Conservation (phyloP, 1,140 invertebrate genomes). For the Mercenaria mercenaria region DNA sequence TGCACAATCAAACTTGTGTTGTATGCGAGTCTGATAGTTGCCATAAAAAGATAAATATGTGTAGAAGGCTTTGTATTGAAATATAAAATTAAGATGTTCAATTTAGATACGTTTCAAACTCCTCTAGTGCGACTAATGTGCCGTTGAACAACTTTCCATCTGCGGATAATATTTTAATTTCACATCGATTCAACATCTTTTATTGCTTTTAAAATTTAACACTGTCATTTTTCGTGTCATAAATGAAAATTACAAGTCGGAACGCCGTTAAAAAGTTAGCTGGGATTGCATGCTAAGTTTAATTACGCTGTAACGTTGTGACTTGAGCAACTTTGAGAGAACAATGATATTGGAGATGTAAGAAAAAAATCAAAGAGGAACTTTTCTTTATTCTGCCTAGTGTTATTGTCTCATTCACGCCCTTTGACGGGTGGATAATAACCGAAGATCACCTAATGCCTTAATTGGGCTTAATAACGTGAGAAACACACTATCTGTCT, state of each 20-base stretch:
- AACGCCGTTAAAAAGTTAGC: background rate
- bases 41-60: background rate
- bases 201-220: constrained; percentile 37
- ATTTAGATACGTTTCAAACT: constrained; percentile 1
- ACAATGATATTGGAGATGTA: background rate
- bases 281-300: background rate
- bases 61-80: background rate
- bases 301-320: background rate
- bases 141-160: background rate
- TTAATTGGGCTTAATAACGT: constrained; percentile 36
- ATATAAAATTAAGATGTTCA: constrained; percentile 16
- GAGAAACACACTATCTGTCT: background rate
- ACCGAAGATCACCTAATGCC: constrained; percentile 4
- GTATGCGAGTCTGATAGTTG: background rate
- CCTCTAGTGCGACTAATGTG: background rate
- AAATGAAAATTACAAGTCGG: constrained; percentile 16
- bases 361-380: constrained; percentile 22
- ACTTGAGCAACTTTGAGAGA: background rate
- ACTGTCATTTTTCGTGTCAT: constrained; percentile 18
- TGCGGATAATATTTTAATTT: constrained; percentile 11
- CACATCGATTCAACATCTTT: background rate
- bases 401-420: constrained; percentile 25
- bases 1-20: background rate
- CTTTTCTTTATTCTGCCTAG: background rate
- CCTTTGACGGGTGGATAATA: constrained; percentile 8